These are phyloP conservation scores for Agriopis aurantiaria DNA, from an alignment of 2,888 invertebrate genomes.

Conservation along the genomic window DNA sequence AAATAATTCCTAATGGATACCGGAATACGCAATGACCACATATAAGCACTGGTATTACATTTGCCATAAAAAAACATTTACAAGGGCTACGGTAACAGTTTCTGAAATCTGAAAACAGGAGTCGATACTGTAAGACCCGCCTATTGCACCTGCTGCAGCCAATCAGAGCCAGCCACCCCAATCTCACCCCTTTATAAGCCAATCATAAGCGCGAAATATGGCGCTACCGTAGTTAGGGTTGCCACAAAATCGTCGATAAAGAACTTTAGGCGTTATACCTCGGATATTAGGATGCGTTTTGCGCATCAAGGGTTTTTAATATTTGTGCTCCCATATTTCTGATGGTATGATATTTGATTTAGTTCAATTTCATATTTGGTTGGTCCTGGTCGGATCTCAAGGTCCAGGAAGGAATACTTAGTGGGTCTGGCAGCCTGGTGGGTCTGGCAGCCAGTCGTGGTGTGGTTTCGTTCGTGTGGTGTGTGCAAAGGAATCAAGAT, in stretches of 20 bases:
- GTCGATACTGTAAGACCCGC: conserved; percentile 65
- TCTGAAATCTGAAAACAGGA: conserved; percentile 56
- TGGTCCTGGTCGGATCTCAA: conserved; percentile 47
- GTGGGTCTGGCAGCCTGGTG: conserved; percentile 15
- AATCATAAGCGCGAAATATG: conserved; percentile 75
- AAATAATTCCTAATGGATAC: no score
- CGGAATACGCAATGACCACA: no score
- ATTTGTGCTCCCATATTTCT: conserved; percentile 60
- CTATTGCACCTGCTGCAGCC: conserved; percentile 71
- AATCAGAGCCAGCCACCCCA: conserved; percentile 67
- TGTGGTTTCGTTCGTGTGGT: conserved; percentile 54
- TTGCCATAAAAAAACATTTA: background rate
- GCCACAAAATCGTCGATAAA: conserved; percentile 30
- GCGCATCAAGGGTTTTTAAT: conserved; percentile 59
- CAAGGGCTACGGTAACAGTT: conserved; percentile 17
- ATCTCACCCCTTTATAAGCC: conserved; percentile 62
- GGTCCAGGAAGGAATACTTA: conserved; percentile 3
- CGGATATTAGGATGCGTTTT: conserved; percentile 44
- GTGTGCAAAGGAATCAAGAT: conserved; percentile 78
- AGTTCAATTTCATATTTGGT: conserved; percentile 63
- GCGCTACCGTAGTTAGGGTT: conserved; percentile 62
- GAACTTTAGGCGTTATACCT: conserved; percentile 39
- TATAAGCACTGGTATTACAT: no score
- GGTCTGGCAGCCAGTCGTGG: conserved; percentile 36
- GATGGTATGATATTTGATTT: conserved; percentile 74